Base-by-base conservation (phyloP, 2,888 invertebrate genomes). In the Brachynemurus nebulosus region DNA sequence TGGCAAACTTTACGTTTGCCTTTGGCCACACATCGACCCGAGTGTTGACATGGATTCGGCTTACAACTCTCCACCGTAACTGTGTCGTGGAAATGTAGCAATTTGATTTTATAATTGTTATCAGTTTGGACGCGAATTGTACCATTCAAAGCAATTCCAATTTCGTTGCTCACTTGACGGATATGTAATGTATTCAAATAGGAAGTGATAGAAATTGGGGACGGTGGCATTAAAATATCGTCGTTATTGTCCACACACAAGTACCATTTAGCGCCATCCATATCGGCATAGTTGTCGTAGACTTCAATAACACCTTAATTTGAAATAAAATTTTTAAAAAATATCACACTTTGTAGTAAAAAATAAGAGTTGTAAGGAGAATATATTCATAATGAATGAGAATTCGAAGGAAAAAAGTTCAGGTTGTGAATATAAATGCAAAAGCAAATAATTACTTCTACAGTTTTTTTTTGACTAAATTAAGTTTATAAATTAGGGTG, bases 21-120 rank as follows among this genome's bases (percentile, higher is more conserved):
- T 38, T 72, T 75, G 2, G 67, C 60, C 6, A 76, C 64, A 58
- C 85, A 86, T 54, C 72, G 73, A 1, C 84, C 85, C 9, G 71
- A 75, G 57, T 81, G 75, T 48, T 73, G 64, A 54, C 86, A 86
- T 0, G 83, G 83, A 62, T 81, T 80, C 0, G 83, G 83, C 40
- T 69, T 67, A 59, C 85, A 86, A 0, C 78, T 72, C 56, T 83
- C 81, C 37, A 80, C 63, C 47, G 61, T 69, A 19, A 68, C 68
- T 20, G 37, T 37, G 43, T 74, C 75, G 35, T 75, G 73, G 18
- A 72, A 68, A 39, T 72, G 66, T 42, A 78, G 62, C 45, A 81
- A 62, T 62, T 81, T 81, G 50, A 64, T 68, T 58, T 74, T 76
- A 59, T 76, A 80, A 48, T 73, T 73, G 9, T 70, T 68, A 62